Conservation (phyloP, 2,797 vertebrate genomes). For the Tadarida brasiliensis region DNA sequence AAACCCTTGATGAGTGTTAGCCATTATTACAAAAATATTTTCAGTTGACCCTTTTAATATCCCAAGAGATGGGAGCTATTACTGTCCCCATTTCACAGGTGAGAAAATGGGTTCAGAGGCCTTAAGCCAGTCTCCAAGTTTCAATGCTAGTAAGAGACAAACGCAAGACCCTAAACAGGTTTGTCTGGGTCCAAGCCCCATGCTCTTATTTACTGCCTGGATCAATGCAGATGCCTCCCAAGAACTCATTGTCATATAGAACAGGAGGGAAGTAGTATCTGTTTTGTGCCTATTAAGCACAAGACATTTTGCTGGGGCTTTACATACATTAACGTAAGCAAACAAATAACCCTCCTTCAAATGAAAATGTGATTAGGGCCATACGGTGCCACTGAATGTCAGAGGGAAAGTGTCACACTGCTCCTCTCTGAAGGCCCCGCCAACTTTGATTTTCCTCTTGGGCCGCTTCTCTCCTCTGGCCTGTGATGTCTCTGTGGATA, state of each 20-base stretch:
- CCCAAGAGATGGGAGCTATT: neutral
- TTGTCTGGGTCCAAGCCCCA: neutral
- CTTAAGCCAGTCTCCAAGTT: neutral
- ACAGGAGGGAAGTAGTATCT: neutral
- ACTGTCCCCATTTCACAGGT: neutral
- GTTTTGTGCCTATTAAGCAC: neutral
- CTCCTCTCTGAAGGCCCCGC: neutral
- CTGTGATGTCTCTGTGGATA: fast-evolving
- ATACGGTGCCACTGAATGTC: neutral
- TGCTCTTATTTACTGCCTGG: neutral
- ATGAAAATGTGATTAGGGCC: neutral
- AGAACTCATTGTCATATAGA: neutral
- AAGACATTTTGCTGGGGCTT: neutral
- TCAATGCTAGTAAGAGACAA: neutral
- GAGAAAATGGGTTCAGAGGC: neutral
- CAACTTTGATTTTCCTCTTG: neutral
- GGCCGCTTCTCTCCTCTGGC: neutral
- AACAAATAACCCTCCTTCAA: conserved; percentile 32
- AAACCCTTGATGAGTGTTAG: neutral
- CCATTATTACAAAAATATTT: neutral
- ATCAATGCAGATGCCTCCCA: neutral
- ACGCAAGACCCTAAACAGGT: neutral
- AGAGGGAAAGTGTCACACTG: neutral
- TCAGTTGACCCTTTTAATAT: neutral
- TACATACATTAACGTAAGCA: neutral